These are phyloP conservation scores for Mesitornis unicolor DNA, from an alignment of 2,113 vertebrate species.

Conservation along the genomic window DNA sequence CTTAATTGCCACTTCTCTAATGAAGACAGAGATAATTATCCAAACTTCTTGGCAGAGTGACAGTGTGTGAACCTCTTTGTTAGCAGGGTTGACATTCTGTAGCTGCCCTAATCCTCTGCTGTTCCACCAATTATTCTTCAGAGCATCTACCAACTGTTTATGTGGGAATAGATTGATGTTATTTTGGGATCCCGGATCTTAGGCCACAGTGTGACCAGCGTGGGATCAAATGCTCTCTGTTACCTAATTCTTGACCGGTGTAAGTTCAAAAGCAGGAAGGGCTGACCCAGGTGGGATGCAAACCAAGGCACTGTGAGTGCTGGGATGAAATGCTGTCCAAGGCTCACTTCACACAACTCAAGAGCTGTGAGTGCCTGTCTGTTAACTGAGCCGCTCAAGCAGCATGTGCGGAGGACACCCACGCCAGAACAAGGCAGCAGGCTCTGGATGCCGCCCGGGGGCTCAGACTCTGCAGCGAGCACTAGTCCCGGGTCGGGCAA, in stretches of 20 bases:
- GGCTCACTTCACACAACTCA: neutral
- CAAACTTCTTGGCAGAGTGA: neutral
- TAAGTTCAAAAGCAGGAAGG: neutral
- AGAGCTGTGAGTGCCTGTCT: accelerated
- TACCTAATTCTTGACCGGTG: accelerated
- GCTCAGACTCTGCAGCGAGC: accelerated
- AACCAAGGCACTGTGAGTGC: neutral
- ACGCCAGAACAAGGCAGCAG: neutral
- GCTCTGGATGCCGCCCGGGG: neutral
- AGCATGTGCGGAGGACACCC: neutral
- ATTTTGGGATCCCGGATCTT: neutral
- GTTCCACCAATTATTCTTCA: neutral
- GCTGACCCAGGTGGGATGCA: neutral
- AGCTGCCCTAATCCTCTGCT: neutral
- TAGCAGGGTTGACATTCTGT: neutral
- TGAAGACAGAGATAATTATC: slow-evolving; percentile 6
- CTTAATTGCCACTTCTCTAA: neutral
- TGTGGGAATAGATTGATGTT: neutral
- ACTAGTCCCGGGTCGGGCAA: accelerated
- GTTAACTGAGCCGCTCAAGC: neutral
- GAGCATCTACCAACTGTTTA: neutral
- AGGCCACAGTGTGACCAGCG: neutral
- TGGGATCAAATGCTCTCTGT: neutral
- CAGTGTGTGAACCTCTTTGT: neutral
- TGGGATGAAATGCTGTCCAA: accelerated